Base-by-base conservation (phyloP, 2,113 vertebrate genomes). In the Oxyruncus cristatus region DNA sequence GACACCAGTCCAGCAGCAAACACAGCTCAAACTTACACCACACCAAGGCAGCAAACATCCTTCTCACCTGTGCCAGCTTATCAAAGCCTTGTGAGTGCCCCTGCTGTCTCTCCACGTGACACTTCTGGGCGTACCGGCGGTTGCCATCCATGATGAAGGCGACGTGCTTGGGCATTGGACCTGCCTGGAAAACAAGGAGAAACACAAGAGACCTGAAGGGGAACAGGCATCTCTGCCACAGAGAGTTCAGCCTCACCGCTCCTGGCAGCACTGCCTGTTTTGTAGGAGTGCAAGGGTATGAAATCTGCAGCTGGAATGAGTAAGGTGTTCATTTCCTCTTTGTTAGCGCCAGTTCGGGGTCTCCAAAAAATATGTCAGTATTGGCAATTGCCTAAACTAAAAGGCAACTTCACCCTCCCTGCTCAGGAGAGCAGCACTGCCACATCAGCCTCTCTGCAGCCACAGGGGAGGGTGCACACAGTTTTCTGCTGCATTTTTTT, bases 81-180 rank as follows among this genome's bases (percentile, higher is more conserved):
- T 99, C 98, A 89, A 99, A 99, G 75, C 99, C 99, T 75, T 99
- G 98, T 6, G 98, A 98, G 70, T 99, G 99, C 1, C 99, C 99
- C 95, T 99, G 98, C 87, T 99, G 98, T 0, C 98, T 98, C 75
- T 99, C 98, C 95, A 99, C 98, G 2, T 99, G 98, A 20, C 98
- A 98, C 96, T 99, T 99, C 14, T 97, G 98, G 24, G 99, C 99
- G 33, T 99, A 99, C 39, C 99, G 99, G 37, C 99, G 98, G 88
- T 99, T 99, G 23, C 99, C 99, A 42, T 99, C 99, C 99, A 99
- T 99, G 97, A 99, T 99, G 97, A 99, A 99, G 18, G 99, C 99
- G 44, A 99, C 97, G 35, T 99, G 99, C 96, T 98, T 99, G 65
- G 99, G 99, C 98, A 99, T 98, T 1, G 99, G 99, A n/a, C 99